Percentiles rank a stretch among this genome's conserved stretches.
These are phyloP conservation scores for Nannospalax galili DNA, from an alignment of 2,113 vertebrate genomes.

Conservation along the genomic window DNA sequence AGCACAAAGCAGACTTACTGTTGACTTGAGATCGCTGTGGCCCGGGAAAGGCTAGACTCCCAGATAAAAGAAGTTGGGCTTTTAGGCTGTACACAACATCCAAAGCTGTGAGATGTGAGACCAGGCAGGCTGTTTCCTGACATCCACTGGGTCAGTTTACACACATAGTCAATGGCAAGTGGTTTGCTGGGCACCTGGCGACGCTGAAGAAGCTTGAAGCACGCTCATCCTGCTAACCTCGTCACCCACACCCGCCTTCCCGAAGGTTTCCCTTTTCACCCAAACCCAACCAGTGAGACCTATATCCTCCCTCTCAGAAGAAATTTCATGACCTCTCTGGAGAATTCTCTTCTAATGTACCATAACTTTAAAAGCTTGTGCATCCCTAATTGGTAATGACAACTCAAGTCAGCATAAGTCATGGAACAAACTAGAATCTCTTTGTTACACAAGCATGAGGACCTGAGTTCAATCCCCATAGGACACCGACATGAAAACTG, in stretches of 20 bases:
- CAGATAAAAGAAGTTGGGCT: background rate
- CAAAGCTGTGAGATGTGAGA: background rate
- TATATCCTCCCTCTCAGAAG: slow-evolving; percentile 75
- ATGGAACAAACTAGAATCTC: no score
- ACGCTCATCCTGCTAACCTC: background rate
- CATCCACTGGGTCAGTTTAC: background rate
- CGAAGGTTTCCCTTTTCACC: slow-evolving; percentile 47
- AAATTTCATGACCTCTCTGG: slow-evolving; percentile 80
- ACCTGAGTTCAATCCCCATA: background rate
- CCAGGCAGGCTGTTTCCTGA: background rate
- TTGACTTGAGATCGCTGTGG: background rate
- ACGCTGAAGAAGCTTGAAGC: background rate
- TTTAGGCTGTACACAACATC: background rate
- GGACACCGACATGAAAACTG: background rate
- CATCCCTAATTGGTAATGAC: slow-evolving; percentile 84
- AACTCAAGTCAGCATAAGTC: slow-evolving; percentile 81
- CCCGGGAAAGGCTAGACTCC: background rate
- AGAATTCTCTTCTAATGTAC: slow-evolving; percentile 81
- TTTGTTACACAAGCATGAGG: background rate
- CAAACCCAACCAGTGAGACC: slow-evolving; percentile 74
- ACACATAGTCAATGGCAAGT: background rate
- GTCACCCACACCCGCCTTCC: background rate
- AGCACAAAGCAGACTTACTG: background rate
- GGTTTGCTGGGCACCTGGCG: background rate
- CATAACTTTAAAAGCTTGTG: slow-evolving; percentile 76